Evolutionary conservation across 1,140 invertebrate species (phyloP), one percentile per base, ranked within the genome.

Genomic region (Triops cancriformis): DNA sequence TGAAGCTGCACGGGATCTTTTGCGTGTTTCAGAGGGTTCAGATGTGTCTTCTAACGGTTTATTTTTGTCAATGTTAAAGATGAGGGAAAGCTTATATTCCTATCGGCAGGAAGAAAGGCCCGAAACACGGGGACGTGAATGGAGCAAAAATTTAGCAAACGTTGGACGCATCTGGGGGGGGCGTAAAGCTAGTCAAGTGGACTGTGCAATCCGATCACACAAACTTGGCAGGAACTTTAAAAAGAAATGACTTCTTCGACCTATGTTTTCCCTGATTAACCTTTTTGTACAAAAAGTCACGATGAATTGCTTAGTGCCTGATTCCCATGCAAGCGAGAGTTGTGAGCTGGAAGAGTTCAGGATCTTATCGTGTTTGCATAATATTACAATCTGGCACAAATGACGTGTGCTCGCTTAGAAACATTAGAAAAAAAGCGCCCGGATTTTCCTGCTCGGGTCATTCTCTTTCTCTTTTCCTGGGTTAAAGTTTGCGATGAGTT

Each of bases 201-300:
- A 64, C 51, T 64, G 51, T 64, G 51, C 51, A 64, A 64, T 64
- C 51, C 51, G 51, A 64, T 64, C 51, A 64, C 51, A 64, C 51
- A 64, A 64, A 64, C 51, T 64, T 64, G 51, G 51, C 51, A 64
- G 51, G 51, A 64, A 23, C 9, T 18, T 37, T 2, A 64, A 64
- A 64, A 64, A 64, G 18, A n/a, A 23, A 64, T 18, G 10, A n/a
- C 23, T 64, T 23, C 18, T 64, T 64, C 23, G 51, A 23, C 23
- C 23, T 64, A 10, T 64, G 51, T 64, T 64, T 37, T 64, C 51
- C 51, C 6, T 64, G 10, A 64, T 64, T 64, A 64, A 64, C 51
- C 23, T 64, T 14, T 64, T 2, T 64, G 23, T 64, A 64, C 51
- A 23, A 64, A 64, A 64, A 64, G 51, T 64, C 51, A 64, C 51